Evolutionary conservation across 1,140 invertebrate genomes (phyloP), one percentile per base, ranked within the genome.

Genomic region (Drosophila parvula): DNA sequence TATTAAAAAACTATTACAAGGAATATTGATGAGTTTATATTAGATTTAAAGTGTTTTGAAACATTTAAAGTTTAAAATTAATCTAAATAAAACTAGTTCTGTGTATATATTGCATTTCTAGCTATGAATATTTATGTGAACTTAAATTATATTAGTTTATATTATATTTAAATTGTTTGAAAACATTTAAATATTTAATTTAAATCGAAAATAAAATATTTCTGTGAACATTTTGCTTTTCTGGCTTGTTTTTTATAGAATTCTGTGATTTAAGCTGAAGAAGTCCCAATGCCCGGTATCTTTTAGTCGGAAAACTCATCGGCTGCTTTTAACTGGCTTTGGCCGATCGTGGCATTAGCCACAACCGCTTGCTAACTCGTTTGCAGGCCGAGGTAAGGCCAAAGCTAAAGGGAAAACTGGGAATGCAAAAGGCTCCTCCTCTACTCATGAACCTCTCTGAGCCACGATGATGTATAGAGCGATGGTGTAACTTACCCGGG

Each of bases 401-500:
- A 53, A 53, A 53, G 51, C 50, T 34, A 51, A 51, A 51, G 32
- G 51, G 51, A 53, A 74, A 76, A 74, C 57, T 44, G 51, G 63
- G 73, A 74, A 62, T 73, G 73, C 57, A 71, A 79, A 64, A 70
- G 67, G 81, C 78, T 74, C 45, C 45, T 50, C 68, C 68, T 50
- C 61, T 34, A 65, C 47, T 53, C 56, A 56, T 58, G 50, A 34
- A 58, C 60, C 78, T 38, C 38, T 34, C 38, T 34, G 45, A 12
- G 27, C 40, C 14, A 57, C 5, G 60, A 65, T 68, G 65, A 68
- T 68, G 65, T 44, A 65, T 51, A 51, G 50, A 51, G 50, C 61
- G 65, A 69, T 85, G 78, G 56, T 88, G 82, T 82, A 67, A 60
- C 79, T 85, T 85, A 81, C 78, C 79, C 67, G 78, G 43, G 44